phyloP scores from a whole-genome alignment of 2,797 vertebrate genomes.

The Darevskia mixta region DNA sequence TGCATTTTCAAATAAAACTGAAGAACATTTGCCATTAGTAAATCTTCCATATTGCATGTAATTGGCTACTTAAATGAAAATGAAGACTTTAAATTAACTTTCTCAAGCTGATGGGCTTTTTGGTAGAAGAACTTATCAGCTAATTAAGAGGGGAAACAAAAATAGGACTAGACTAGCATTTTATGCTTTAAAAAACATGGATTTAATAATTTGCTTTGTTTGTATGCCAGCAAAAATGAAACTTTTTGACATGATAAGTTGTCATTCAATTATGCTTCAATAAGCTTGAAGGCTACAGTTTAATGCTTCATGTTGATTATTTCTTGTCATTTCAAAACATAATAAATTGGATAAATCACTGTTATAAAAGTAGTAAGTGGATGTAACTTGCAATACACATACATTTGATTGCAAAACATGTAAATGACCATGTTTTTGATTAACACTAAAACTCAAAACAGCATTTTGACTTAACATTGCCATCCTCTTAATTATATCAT shows the following conservation, averaged over 20 bases:
- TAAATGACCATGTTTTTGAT: constrained; percentile 43
- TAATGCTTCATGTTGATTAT: constrained; percentile 38
- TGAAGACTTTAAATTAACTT: constrained; percentile 45
- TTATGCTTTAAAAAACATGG: constrained; percentile 25
- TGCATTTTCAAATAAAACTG: constrained; percentile 39
- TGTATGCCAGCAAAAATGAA: constrained; percentile 42
- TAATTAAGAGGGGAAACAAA: constrained; percentile 55
- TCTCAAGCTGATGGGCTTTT: constrained; percentile 29
- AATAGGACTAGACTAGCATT: constrained; percentile 22
- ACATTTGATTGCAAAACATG: constrained; percentile 33
- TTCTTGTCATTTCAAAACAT: constrained; percentile 47
- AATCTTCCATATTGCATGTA: constrained; percentile 45
- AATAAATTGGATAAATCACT: constrained; percentile 41
- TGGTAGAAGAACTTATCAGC: constrained; percentile 19
- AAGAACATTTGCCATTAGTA: constrained; percentile 24
- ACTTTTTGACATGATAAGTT: constrained; percentile 47
- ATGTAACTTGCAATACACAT: constrained; percentile 29
- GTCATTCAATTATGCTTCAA: constrained; percentile 46
- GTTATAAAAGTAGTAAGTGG: constrained; percentile 43
- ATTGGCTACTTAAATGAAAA: constrained; percentile 64
- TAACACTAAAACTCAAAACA: constrained; percentile 43
- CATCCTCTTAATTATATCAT: constrained; percentile 32
- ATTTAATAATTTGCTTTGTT: constrained; percentile 12
- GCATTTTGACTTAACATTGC: constrained; percentile 29
- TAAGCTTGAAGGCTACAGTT: constrained; percentile 30